phyloP scores from a whole-genome alignment of 2,797 vertebrate species.

The Aeoliscus strigatus region DNA sequence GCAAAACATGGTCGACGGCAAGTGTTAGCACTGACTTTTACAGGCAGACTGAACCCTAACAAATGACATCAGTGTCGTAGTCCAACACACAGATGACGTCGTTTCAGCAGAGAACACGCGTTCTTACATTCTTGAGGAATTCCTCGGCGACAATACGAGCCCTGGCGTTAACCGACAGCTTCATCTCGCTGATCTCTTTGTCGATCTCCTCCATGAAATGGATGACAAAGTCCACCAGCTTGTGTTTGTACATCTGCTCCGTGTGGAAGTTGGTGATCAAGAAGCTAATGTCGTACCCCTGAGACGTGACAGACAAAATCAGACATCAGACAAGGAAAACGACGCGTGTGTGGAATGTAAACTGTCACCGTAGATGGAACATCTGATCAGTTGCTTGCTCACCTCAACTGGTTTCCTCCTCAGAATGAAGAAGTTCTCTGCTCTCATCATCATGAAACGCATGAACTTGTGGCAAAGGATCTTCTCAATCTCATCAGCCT shows the following conservation, averaged over 20 bases:
- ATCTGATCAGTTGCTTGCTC: no score
- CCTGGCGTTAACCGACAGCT: slow-evolving; percentile 91
- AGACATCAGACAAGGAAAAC: no score
- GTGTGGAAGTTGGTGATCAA: slow-evolving; percentile 99
- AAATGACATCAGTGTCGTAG: neutral
- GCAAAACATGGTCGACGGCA: slow-evolving; percentile 1
- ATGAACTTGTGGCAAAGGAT: slow-evolving; percentile 99
- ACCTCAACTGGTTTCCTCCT: slow-evolving; percentile 97
- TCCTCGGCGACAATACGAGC: slow-evolving; percentile 96
- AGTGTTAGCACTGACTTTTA: no score
- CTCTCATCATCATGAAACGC: slow-evolving; percentile 99
- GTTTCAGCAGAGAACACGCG: neutral
- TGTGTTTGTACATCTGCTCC: slow-evolving; percentile 99
- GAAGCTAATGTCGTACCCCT: slow-evolving; percentile 99
- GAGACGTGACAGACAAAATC: no score
- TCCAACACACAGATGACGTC: neutral
- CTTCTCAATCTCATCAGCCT: slow-evolving; percentile 99
- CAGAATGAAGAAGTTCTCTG: slow-evolving; percentile 97
- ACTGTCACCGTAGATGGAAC: no score
- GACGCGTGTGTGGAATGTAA: no score
- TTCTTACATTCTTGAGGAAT: slow-evolving; percentile 94
- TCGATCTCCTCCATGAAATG: slow-evolving; percentile 99
- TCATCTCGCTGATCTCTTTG: slow-evolving; percentile 99
- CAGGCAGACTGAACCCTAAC: no score
- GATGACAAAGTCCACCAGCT: slow-evolving; percentile 97